A percentile compares a stretch with the other conserved stretches of the same genome.
Evolutionary conservation across 2,797 vertebrate genomes (phyloP).

Genomic region (Acropternis orthonyx): DNA sequence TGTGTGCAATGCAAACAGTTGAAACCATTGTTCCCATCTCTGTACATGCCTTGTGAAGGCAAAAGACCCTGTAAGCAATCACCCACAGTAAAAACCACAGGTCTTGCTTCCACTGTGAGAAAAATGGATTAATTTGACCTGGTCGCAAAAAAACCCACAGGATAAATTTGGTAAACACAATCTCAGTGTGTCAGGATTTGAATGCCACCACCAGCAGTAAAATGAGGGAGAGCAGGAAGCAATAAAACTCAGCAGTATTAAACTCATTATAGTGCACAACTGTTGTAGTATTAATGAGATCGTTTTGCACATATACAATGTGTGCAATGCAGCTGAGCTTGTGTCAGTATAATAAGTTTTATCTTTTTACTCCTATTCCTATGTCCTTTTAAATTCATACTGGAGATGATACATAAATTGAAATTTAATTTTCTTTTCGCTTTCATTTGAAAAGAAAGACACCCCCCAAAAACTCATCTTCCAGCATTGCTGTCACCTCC

Average conservation of each 20-base stretch:
- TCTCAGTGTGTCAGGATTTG: not conserved
- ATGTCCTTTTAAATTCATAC: not conserved
- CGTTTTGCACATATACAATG: not conserved
- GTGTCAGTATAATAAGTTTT: not conserved
- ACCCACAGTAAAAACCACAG: not conserved
- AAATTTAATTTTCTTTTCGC: slow-evolving; percentile 1
- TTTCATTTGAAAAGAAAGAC: not conserved
- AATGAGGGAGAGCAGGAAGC: not conserved
- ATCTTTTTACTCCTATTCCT: not conserved
- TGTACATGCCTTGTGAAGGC: accelerated
- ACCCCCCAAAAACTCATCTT: not conserved
- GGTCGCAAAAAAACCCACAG: not conserved
- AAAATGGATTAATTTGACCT: not conserved
- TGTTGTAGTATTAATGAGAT: not conserved
- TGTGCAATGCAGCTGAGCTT: not conserved
- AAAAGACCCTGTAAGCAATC: not conserved
- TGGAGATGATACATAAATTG: not conserved
- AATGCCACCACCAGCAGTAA: not conserved
- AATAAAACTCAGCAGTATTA: not conserved
- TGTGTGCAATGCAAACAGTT: not conserved
- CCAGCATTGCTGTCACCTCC: not conserved
- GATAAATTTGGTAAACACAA: not conserved
- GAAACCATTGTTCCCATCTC: not conserved
- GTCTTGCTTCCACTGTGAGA: not conserved
- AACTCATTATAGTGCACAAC: not conserved